A percentile compares a stretch with the other conserved stretches of the same genome.
Evolutionary conservation across 1,140 invertebrate genomes (phyloP).

Genomic region (Tetramorium alpestre): DNA sequence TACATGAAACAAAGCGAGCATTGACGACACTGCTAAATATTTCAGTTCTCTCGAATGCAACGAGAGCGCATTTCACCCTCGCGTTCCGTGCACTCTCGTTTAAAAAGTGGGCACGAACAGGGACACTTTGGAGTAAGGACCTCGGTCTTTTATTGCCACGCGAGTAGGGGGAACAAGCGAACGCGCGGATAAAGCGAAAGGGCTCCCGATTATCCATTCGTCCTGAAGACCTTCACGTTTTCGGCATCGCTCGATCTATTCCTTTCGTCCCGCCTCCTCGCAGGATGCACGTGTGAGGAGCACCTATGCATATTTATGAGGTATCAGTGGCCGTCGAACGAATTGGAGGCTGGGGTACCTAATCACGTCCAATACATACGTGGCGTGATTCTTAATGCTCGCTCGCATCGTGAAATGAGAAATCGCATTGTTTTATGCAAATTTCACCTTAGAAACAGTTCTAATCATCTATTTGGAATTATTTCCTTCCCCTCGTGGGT

Average conservation of each 20-base stretch:
- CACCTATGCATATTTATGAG: constrained; percentile 46
- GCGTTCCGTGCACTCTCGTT: constrained; percentile 55
- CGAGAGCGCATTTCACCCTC: not conserved
- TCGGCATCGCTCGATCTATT: constrained; percentile 49
- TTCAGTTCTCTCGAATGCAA: constrained; percentile 15
- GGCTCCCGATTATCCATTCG: constrained; percentile 73
- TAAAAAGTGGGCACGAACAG: constrained; percentile 70
- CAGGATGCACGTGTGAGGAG: constrained; percentile 58
- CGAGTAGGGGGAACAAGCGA: constrained; percentile 21
- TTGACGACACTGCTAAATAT: constrained; percentile 57
- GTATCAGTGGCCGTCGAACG: constrained; percentile 40
- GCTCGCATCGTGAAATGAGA: not conserved
- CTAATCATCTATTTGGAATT: not conserved
- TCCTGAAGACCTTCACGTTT: constrained; percentile 69
- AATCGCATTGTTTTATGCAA: not conserved
- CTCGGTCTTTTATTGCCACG: constrained; percentile 62
- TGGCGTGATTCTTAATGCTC: constrained; percentile 30
- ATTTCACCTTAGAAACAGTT: not conserved
- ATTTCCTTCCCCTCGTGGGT: not conserved
- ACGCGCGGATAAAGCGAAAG: constrained; percentile 55
- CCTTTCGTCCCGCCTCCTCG: constrained; percentile 4
- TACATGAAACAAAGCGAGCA: constrained; percentile 2
- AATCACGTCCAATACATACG: constrained; percentile 48
- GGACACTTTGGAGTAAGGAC: constrained; percentile 57
- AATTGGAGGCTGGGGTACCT: constrained; percentile 35